Conservation (phyloP, 2,797 vertebrate species). For the Rousettus madagascariensis region DNA sequence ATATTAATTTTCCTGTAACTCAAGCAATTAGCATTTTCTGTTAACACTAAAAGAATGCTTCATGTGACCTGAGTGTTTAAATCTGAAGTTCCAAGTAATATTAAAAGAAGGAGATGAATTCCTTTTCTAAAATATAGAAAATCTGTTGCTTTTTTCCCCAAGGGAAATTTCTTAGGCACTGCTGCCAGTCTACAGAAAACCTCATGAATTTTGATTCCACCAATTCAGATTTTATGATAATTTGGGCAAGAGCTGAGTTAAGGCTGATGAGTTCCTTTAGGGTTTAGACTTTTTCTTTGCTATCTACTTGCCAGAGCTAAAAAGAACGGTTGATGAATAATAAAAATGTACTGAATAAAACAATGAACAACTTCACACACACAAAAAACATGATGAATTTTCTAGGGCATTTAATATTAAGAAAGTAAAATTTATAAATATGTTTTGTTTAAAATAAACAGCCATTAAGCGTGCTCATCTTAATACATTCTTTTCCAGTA, state of each 20-base stretch:
- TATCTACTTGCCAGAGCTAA: neutral
- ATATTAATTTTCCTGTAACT: neutral
- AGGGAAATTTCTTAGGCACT: neutral
- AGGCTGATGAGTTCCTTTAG: neutral
- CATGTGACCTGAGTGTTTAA: neutral
- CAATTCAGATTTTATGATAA: neutral
- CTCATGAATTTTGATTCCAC: neutral
- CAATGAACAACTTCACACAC: neutral
- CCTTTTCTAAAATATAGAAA: neutral
- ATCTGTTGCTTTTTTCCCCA: neutral
- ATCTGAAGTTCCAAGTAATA: constrained; percentile 24
- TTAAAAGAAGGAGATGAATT: neutral
- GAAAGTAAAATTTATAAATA: neutral
- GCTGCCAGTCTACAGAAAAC: neutral
- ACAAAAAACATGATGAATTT: neutral
- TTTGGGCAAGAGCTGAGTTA: neutral
- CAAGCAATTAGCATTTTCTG: neutral
- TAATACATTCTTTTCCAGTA: neutral
- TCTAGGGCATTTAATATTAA: neutral
- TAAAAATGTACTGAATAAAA: neutral
- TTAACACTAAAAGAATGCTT: neutral
- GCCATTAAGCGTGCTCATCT: neutral
- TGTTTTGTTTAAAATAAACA: constrained; percentile 29
- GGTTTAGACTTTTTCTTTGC: neutral
- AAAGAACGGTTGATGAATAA: neutral